Percentiles rank a stretch among this genome's conserved stretches.
Conservation (phyloP, 2,797 vertebrate genomes). For the Rhinichthys osculus region DNA sequence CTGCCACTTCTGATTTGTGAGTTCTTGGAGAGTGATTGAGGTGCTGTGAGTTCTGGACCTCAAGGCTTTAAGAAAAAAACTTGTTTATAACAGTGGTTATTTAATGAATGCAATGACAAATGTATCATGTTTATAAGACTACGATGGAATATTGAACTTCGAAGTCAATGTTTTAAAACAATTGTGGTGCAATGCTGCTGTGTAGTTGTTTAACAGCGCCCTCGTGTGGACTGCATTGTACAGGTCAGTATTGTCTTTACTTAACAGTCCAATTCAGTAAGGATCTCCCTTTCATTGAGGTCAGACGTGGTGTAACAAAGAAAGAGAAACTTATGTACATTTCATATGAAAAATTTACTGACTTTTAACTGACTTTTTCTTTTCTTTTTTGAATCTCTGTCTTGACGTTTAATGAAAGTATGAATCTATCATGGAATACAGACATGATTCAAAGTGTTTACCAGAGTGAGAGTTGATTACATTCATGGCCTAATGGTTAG, state of each 20-base stretch:
- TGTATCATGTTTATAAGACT: background rate
- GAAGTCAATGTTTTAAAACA: background rate
- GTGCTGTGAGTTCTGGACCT: background rate
- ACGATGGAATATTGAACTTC: background rate
- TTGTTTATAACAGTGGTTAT: background rate
- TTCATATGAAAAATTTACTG: too few species aligned
- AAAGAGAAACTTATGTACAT: background rate
- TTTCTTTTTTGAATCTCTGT: background rate
- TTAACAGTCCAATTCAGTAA: too few species aligned
- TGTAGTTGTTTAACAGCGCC: slow-evolving; percentile 4
- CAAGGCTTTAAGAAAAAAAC: background rate
- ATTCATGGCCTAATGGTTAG: too few species aligned
- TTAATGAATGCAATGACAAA: background rate
- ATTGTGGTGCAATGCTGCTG: background rate
- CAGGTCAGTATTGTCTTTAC: background rate
- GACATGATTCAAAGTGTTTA: too few species aligned
- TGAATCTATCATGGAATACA: too few species aligned
- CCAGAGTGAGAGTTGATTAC: too few species aligned
- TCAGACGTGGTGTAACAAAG: background rate
- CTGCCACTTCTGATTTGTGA: background rate
- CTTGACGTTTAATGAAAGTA: too few species aligned
- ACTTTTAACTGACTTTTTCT: background rate
- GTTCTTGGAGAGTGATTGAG: background rate
- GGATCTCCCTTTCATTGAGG: background rate
- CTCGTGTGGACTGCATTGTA: slow-evolving; percentile 10